Conservation (phyloP, 2,888 invertebrate species). For the Stenodema calcarata region DNA sequence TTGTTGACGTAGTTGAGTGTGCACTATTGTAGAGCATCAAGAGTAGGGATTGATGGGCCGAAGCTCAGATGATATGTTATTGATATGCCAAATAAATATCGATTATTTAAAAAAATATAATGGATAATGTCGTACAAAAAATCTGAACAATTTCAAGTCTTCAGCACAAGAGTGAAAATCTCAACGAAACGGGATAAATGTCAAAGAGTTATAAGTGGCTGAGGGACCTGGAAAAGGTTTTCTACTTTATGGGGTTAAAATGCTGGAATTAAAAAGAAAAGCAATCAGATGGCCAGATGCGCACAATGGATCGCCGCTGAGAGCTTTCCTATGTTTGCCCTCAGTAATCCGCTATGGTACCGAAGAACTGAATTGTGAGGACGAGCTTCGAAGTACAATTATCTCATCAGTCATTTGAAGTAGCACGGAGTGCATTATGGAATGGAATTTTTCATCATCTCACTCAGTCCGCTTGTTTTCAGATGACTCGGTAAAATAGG, state of each 20-base stretch:
- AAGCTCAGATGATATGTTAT: no score
- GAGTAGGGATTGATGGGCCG: no score
- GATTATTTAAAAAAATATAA: no score
- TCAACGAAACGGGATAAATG: no score
- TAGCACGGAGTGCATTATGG: background rate
- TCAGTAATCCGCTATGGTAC: background rate
- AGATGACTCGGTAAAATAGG: no score
- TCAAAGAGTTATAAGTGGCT: background rate
- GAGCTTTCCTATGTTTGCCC: background rate
- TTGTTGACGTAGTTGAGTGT: no score
- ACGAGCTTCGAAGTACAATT: background rate
- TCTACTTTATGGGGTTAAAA: background rate
- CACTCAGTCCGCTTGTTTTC: no score
- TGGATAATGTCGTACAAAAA: no score
- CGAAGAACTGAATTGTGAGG: background rate
- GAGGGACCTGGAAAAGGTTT: background rate
- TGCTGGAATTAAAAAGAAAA: background rate
- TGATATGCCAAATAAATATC: no score
- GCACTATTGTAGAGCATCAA: no score
- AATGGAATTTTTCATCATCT: background rate
- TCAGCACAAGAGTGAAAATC: no score
- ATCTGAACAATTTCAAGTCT: no score
- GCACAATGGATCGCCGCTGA: background rate
- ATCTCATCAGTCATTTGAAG: background rate
- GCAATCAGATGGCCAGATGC: constrained; percentile 7